Percentiles rank a stretch among this genome's conserved stretches.
Evolutionary conservation across 2,888 invertebrate species (phyloP).

Genomic region (Strigamia transsilvanica): DNA sequence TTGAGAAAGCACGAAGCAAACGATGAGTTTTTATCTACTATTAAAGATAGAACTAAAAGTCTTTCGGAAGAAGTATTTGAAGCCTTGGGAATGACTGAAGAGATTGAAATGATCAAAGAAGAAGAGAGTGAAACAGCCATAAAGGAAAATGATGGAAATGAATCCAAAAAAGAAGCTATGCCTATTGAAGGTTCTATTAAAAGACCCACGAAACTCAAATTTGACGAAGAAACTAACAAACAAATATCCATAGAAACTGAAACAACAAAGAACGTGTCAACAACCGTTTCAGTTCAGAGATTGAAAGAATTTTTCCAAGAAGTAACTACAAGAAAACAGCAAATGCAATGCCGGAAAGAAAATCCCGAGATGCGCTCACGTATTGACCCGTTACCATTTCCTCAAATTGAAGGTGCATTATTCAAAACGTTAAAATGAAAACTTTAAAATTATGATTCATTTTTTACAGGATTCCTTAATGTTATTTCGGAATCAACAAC

Average conservation of each 20-base stretch:
- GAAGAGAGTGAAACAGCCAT: background rate
- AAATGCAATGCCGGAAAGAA: background rate
- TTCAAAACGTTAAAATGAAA: background rate
- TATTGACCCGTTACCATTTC: background rate
- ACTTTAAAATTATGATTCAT: background rate
- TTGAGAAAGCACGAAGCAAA: background rate
- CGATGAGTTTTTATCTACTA: background rate
- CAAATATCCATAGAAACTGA: background rate
- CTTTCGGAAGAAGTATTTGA: conserved; percentile 22
- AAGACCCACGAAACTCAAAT: background rate
- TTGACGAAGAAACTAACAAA: background rate
- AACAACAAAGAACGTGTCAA: background rate
- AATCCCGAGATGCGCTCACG: background rate
- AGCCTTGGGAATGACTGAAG: conserved; percentile 6
- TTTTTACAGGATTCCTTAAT: background rate
- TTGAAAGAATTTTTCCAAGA: background rate
- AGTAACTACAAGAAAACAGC: background rate
- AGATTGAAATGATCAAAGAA: background rate
- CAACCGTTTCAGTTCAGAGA: background rate
- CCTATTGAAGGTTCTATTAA: background rate
- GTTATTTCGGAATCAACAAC: background rate
- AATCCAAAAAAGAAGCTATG: too few relatives aligned
- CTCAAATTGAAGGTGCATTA: background rate
- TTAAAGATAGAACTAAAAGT: conserved; percentile 19
- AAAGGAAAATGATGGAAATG: too few relatives aligned